Evolutionary conservation across 2,113 vertebrate genomes (phyloP), one percentile per base, ranked within the genome.

Genomic region (Seriola dumerili): DNA sequence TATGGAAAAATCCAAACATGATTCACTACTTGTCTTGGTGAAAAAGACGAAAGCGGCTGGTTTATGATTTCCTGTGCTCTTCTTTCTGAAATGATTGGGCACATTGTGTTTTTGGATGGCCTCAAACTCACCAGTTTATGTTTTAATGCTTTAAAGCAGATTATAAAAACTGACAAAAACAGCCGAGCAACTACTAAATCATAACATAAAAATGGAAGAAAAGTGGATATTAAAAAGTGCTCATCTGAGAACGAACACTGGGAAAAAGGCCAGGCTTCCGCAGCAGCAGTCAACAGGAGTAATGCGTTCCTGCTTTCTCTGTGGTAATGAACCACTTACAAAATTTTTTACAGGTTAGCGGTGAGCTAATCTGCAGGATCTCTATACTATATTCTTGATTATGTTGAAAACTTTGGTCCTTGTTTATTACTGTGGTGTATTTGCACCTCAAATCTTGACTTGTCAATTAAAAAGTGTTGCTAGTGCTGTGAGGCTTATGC

Each of bases 41-140:
- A 71, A 82, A 80, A 78, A 34, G 25, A 36, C 11, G 9, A 63
- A 78, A 1, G 9, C n/a, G 16, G 67, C 48, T 72, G 81, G 59
- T 88, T 87, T 81, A 81, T 84, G 69, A 81, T 72, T 88, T 82
- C 69, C 77, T 90, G 84, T 88, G 84, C 88, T 90, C 84, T 77
- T 81, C 46, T 61, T 23, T 38, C 42, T 72, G 84, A 80, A 89
- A 50, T 62, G 69, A 81, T 68, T 67, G 79, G 58, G 69, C 44
- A 63, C 71, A 88, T 70, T 88, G 65, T 73, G 55, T 66, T 84
- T 46, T 70, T 81, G 64, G 68, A 73, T 61, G 44, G 42, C 69
- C 57, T 80, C 12, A 48, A 42, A 61, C 38, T 90, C 73, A 73
- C 48, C 48, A 64, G 54, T 12, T 81, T 81, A 81, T 84, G 72